These are phyloP conservation scores for Oithona nana DNA, from an alignment of 2,888 invertebrate species.

Conservation along the genomic window DNA sequence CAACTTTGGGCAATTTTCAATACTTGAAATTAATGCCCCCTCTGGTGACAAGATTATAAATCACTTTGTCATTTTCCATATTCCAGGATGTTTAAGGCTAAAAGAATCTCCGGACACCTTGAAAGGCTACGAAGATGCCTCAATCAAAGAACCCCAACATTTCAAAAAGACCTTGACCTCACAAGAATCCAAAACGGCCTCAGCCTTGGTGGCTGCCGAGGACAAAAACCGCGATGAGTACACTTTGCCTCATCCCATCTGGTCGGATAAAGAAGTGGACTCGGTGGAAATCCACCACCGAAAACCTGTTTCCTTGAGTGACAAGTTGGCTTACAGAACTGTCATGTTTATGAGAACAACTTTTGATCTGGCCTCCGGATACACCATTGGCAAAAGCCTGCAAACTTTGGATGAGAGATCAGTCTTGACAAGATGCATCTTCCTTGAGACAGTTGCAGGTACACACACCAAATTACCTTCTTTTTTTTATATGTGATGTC, in stretches of 20 bases:
- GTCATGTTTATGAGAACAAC: slow-evolving; percentile 24
- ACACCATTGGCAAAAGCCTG: slow-evolving; percentile 22
- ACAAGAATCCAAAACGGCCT: neutral
- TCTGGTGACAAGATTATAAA: no score
- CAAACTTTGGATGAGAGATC: slow-evolving; percentile 18
- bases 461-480: neutral
- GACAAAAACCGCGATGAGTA: slow-evolving; percentile 17
- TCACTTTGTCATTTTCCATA: no score
- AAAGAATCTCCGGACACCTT: no score
- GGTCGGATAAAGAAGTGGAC: slow-evolving; percentile 24
- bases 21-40: no score
- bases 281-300: slow-evolving; percentile 25
- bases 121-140: neutral
- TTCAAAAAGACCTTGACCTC: neutral
- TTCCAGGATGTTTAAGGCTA: no score
- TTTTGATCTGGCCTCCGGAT: slow-evolving; percentile 27
- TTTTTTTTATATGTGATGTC: neutral
- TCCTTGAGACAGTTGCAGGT: slow-evolving; percentile 27
- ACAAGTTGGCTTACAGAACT: slow-evolving; percentile 24
- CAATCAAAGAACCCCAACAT: neutral
- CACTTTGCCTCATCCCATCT: slow-evolving; percentile 20
- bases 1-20: no score
- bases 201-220: neutral
- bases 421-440: slow-evolving; percentile 23
- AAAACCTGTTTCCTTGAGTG: slow-evolving; percentile 24